These are phyloP conservation scores for Acrobasis repandana DNA, from an alignment of 2,888 invertebrate species.

Conservation along the genomic window DNA sequence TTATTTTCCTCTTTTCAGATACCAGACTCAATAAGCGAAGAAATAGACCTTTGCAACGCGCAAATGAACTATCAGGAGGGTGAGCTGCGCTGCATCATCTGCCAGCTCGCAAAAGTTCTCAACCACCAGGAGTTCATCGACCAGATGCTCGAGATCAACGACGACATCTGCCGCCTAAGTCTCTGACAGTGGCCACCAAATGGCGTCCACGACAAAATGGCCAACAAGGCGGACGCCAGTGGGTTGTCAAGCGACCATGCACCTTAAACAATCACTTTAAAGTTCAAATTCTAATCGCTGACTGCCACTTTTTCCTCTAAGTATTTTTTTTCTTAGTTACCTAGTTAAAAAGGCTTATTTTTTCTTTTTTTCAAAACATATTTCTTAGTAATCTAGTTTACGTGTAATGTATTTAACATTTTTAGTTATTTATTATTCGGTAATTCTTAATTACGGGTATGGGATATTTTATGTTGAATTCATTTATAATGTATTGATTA, in stretches of 20 bases:
- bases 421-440: slow-evolving; percentile 35
- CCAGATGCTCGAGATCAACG: slow-evolving; percentile 91
- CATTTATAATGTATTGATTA: slow-evolving; percentile 28
- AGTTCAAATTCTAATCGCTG: slow-evolving; percentile 17
- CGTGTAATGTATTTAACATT: slow-evolving; percentile 30
- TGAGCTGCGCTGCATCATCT: slow-evolving; percentile 84
- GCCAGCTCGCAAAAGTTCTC: slow-evolving; percentile 86
- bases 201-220: slow-evolving; percentile 51
- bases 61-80: slow-evolving; percentile 88
- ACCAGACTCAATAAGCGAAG: slow-evolving; percentile 83
- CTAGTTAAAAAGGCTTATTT: slow-evolving; percentile 1
- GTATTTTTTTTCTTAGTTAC: slow-evolving; percentile 21
- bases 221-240: slow-evolving; percentile 35
- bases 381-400: slow-evolving; percentile 18
- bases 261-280: slow-evolving; percentile 28
- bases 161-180: slow-evolving; percentile 90
- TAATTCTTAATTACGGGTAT: slow-evolving; percentile 28
- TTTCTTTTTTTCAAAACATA: slow-evolving; percentile 32
- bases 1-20: slow-evolving; percentile 65
- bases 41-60: slow-evolving; percentile 86
- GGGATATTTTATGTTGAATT: slow-evolving; percentile 21
- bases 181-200: slow-evolving; percentile 67
- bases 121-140: slow-evolving; percentile 88
- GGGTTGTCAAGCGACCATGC: slow-evolving; percentile 27
- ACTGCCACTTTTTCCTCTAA: slow-evolving; percentile 36